Evolutionary conservation across 2,113 vertebrate genomes (phyloP).

Genomic region (Barnardius zonarius): DNA sequence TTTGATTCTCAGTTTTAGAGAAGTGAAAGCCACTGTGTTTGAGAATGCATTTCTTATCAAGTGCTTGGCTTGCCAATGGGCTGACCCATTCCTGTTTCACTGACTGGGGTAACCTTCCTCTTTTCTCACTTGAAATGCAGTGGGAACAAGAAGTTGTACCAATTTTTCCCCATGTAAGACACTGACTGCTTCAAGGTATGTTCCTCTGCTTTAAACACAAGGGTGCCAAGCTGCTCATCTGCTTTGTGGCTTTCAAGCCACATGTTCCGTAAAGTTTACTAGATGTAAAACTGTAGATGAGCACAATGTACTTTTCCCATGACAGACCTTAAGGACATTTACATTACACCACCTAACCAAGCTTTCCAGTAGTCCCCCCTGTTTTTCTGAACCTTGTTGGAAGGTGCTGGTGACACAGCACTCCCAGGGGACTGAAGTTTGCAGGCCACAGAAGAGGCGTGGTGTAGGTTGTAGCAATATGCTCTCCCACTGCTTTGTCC

Average conservation of each 20-base stretch:
- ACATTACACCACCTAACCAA: neutral
- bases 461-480: fast-evolving
- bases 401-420: neutral
- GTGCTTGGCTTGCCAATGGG: neutral
- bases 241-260: neutral
- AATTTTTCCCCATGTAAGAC: neutral
- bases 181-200: neutral
- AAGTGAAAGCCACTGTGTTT: neutral
- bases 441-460: neutral
- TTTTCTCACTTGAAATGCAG: neutral
- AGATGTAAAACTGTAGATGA: neutral
- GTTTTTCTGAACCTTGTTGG: neutral
- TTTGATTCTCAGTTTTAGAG: neutral
- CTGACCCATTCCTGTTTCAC: neutral
- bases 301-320: neutral
- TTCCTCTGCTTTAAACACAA: neutral
- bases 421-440: neutral
- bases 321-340: neutral
- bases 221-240: neutral
- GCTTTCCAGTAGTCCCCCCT: neutral
- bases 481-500: neutral
- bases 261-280: neutral
- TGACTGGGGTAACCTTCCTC: neutral
- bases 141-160: neutral
- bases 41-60: neutral